Base-by-base conservation (phyloP, 2,888 invertebrate genomes). In the Drosophila parthenogenetica region DNA sequence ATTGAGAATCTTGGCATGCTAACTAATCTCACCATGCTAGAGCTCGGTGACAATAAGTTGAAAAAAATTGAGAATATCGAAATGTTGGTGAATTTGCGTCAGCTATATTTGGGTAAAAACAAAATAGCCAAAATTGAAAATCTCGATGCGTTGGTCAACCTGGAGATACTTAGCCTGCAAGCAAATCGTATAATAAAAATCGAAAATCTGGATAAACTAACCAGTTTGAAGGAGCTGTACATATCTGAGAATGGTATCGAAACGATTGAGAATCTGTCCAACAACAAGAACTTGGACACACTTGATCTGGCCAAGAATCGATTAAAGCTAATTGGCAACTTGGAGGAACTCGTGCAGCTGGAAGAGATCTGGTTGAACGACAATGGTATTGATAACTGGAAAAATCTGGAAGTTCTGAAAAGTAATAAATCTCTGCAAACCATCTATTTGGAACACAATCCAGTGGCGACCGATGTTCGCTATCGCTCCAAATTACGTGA, bases 311-410 rank as follows among this genome's bases (percentile, higher is more conserved):
- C 98, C 0, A 94, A 95, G 80, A 99, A 99, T 92, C 95, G 95
- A 90, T 95, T 99, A 19, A 94, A 95, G 39, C 93, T 92, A 2
- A 95, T 99, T 73, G 94, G 96, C 71, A 97, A 98, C 90, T 91
- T 99, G 11, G 92, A 93, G 11, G 95, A 96, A 91, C 94, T 99
- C 85, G 90, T 82, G 2, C 93, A 95, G n/a, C 93, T 99, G 73
- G 96, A 97, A 89, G 99, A 99, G 92, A 94, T 99, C 87, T 99
- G 99, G 99, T 93, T 98, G 69, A 99, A 99, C 90, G 96, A 98
- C 92, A 99, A 99, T 92, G 93, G 95, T 81, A 94, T 99, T 46
- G 93, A 94, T 46, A 95, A 96, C 49, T 99, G 99, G 99, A 93
- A 94, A 16, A 96, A 96, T 17, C 90, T 99, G 2, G 96, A 98